Percentiles rank a stretch among this genome's conserved stretches.
Conservation (phyloP, 2,797 vertebrate genomes). For the Xiphophorus birchmanni region DNA sequence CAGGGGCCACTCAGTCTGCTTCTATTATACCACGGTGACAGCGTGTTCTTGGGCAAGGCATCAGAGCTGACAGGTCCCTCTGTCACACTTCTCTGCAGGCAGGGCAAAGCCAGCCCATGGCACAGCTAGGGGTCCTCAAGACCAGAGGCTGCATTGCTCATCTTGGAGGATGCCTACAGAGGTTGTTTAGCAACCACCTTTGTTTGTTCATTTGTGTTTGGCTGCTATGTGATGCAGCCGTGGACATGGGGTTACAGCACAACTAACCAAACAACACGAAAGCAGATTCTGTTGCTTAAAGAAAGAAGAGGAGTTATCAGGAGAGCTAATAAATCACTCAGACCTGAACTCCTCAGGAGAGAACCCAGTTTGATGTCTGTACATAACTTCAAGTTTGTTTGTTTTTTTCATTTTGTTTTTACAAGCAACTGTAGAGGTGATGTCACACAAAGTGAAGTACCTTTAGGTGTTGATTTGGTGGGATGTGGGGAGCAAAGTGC, state of each 20-base stretch:
- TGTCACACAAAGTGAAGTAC: not conserved
- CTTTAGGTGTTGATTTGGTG: not conserved
- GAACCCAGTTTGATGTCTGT: not conserved
- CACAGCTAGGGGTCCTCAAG: constrained; percentile 80
- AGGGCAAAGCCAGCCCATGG: constrained; percentile 69
- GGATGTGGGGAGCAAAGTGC: no score
- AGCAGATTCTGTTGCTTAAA: constrained; percentile 62
- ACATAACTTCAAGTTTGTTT: not conserved
- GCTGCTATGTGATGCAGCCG: constrained; percentile 63
- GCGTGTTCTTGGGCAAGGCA: constrained; percentile 79
- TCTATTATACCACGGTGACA: constrained; percentile 78
- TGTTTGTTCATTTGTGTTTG: constrained; percentile 60
- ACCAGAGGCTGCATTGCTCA: constrained; percentile 55
- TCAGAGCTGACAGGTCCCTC: constrained; percentile 81
- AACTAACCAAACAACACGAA: constrained; percentile 77
- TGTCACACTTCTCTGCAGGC: constrained; percentile 83
- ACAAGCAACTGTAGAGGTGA: not conserved
- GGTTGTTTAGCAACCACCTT: constrained; percentile 80
- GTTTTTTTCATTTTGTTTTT: not conserved
- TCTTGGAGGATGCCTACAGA: constrained; percentile 76
- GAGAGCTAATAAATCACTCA: constrained; percentile 33
- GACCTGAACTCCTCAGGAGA: not conserved
- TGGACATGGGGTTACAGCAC: constrained; percentile 61
- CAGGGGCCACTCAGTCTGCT: constrained; percentile 64
- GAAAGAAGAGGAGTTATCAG: constrained; percentile 62